Evolutionary conservation across 37 sponge, comb jelly and placozoan species (phyloP).

Genomic region (Halisarca cf. caerulea): DNA sequence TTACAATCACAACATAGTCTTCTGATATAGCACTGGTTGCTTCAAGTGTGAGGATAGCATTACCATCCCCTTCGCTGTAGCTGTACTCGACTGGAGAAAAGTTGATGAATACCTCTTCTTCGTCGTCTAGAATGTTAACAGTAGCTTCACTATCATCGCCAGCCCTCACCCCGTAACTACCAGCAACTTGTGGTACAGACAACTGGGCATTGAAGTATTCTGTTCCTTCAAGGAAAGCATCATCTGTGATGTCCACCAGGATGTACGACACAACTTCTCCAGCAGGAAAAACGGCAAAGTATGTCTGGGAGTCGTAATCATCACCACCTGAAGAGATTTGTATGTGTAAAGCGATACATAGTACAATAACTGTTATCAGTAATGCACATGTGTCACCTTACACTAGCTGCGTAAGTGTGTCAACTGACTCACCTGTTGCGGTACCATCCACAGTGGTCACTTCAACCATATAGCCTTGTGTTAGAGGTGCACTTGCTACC

Average conservation of each 20-base stretch:
- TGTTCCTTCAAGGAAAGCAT: not conserved
- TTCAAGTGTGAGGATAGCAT: not conserved
- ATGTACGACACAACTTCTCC: not conserved
- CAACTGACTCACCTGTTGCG: not conserved
- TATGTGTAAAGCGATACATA: no score
- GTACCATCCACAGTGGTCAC: not conserved
- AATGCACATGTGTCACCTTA: no score
- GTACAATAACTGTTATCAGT: no score
- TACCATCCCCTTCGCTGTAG: no score
- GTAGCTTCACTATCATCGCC: no score
- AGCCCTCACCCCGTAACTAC: not conserved
- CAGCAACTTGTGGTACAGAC: not conserved
- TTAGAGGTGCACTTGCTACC: not conserved
- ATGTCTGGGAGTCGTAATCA: no score
- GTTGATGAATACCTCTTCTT: no score
- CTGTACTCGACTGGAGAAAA: no score
- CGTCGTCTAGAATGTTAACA: no score
- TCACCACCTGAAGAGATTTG: no score
- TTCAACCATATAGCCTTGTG: not conserved
- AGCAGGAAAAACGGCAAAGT: no score
- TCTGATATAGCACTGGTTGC: not conserved
- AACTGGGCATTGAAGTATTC: not conserved
- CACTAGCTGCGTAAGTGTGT: no score
- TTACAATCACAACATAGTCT: not conserved
- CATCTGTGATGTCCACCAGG: not conserved